Conservation (phyloP, 1,140 invertebrate genomes). For the Cydia amplana region DNA sequence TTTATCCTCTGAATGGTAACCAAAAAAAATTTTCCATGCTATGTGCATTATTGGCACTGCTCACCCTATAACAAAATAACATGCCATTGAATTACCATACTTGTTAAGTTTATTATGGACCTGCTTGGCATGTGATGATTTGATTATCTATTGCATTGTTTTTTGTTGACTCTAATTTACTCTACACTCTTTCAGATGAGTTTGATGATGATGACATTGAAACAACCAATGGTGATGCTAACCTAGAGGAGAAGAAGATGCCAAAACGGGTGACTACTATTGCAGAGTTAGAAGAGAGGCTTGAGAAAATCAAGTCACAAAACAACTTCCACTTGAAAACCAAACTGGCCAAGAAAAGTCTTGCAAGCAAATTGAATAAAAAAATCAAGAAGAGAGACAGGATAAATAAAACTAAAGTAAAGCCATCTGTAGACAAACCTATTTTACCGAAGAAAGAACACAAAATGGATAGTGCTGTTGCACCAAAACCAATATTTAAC, state of each 20-base stretch:
- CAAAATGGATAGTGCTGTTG: conserved; percentile 62
- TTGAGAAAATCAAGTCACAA: conserved; percentile 69
- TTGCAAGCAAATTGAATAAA: conserved; percentile 69
- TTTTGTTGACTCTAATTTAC: not conserved
- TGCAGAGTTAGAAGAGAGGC: conserved; percentile 66
- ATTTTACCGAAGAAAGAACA: conserved; percentile 44
- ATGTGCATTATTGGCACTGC: no score
- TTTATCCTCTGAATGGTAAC: no score
- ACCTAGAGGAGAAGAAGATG: conserved; percentile 46
- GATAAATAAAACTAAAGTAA: conserved; percentile 56
- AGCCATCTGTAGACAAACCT: conserved; percentile 42
- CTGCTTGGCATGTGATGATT: no score
- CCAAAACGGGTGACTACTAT: conserved; percentile 60
- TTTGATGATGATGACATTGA: conserved; percentile 54
- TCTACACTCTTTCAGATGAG: conserved; percentile 51
- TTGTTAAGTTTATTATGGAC: no score
- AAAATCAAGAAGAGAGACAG: conserved; percentile 69
- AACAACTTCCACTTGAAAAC: conserved; percentile 69
- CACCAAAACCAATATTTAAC: conserved; percentile 86
- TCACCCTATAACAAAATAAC: no score
- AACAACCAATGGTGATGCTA: conserved; percentile 48
- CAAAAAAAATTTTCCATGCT: no score
- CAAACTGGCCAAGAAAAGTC: conserved; percentile 70
- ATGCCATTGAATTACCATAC: no score
- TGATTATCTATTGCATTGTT: no score